Conservation (phyloP, 2,888 invertebrate genomes). For the Diaprepes abbreviatus region DNA sequence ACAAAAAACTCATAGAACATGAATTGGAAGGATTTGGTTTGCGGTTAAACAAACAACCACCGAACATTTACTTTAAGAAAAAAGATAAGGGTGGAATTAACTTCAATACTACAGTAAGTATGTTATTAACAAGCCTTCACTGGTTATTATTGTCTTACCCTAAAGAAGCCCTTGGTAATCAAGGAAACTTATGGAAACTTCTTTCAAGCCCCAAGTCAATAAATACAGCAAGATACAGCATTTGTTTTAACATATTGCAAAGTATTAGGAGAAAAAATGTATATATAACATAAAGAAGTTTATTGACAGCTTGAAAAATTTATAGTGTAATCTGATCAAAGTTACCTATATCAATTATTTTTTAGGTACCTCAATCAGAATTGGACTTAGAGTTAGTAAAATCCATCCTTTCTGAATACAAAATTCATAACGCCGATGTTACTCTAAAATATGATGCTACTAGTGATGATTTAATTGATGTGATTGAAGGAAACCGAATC, state of each 20-base stretch:
- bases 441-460: conserved; percentile 95
- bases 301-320: too few relatives aligned
- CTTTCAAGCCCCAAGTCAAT: too few relatives aligned
- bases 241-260: too few relatives aligned
- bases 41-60: conserved; percentile 94
- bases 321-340: too few relatives aligned
- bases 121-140: too few relatives aligned
- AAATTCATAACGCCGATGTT: conserved; percentile 98
- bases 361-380: conserved; percentile 88
- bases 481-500: conserved; percentile 98
- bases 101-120: conserved; percentile 85
- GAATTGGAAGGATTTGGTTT: conserved; percentile 99
- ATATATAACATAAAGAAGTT: too few relatives aligned
- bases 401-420: conserved; percentile 96
- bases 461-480: conserved; percentile 97
- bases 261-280: too few relatives aligned
- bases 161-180: too few relatives aligned
- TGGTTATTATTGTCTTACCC: too few relatives aligned
- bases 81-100: conserved; percentile 99
- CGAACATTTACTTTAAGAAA: conserved; percentile 94
- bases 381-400: conserved; percentile 95
- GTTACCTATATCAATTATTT: neutral
- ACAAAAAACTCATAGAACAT: conserved; percentile 95
- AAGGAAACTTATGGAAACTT: too few relatives aligned
- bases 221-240: too few relatives aligned